Evolutionary conservation across 2,888 invertebrate genomes (phyloP).

Genomic region (Sclerodermus sp.): DNA sequence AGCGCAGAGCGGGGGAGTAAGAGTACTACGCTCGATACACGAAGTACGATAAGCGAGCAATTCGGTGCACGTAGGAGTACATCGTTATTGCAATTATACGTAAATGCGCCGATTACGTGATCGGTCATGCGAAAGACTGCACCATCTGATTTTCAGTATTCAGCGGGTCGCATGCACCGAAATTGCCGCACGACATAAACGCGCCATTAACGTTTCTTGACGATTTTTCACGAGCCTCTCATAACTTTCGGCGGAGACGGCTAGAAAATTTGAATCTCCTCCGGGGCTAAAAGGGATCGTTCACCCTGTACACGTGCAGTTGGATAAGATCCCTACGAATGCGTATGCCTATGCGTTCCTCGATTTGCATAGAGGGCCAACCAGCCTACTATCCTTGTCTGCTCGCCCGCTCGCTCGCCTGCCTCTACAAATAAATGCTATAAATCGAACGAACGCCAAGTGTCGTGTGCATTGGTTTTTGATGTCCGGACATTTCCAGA

Average conservation of each 20-base stretch:
- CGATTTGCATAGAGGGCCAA: constrained; percentile 49
- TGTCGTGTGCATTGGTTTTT: too few relatives aligned
- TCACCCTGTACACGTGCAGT: constrained; percentile 45
- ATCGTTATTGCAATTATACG: constrained; percentile 35
- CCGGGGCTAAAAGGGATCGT: constrained; percentile 33
- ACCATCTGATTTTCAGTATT: background rate
- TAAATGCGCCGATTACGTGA: constrained; percentile 34
- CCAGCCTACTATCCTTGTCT: too few relatives aligned
- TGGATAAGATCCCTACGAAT: constrained; percentile 48
- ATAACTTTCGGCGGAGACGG: constrained; percentile 10
- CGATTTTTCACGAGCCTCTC: constrained; percentile 8
- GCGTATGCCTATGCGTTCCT: constrained; percentile 33
- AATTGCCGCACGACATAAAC: background rate
- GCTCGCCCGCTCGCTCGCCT: constrained; percentile 16
- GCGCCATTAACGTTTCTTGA: constrained; percentile 12
- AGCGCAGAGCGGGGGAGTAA: too few relatives aligned
- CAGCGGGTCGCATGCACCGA: background rate
- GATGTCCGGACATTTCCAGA: too few relatives aligned
- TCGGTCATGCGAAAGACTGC: constrained; percentile 29
- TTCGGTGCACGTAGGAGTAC: constrained; percentile 33
- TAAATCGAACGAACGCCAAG: background rate
- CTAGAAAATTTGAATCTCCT: constrained; percentile 33
- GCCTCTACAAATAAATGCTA: constrained; percentile 11
- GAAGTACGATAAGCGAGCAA: constrained; percentile 10
- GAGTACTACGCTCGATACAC: background rate